Base-by-base conservation (phyloP, 2,113 vertebrate species). In the Mungos mungo region DNA sequence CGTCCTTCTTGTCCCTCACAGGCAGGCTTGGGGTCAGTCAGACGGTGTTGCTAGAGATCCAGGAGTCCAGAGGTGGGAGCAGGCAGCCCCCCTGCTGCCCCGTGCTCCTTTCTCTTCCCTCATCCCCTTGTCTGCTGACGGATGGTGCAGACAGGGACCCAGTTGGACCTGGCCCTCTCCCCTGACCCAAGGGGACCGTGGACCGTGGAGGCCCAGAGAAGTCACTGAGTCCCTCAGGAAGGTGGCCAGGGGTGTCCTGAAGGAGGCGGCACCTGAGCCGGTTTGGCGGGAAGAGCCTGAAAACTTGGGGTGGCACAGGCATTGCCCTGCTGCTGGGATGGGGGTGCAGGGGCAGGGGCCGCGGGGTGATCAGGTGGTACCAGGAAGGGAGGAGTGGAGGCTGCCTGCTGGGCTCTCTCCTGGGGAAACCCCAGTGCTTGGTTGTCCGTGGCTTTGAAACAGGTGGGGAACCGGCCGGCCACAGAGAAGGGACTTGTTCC, bases 41-140 rank as follows among this genome's bases (percentile, higher is more conserved):
- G 52, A 15, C 23, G 45, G 47, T 82, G 45, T 77, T 50, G 50
- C 38, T 68, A 29, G 81, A 91, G 65, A 85, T 25, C 16, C 19
- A 14, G 90, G 54, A 50, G n/a, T 16, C 60, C 95, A 33, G 13
- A 87, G 80, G 18, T 14, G 25, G 52, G 52, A 47, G 31, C 35
- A 88, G 41, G 63, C 18, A 45, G 47, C 27, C 3, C 8, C 10
- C 1, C 1, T 0, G 11, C 12, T 14, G 0, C 0, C 8, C 1
- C 0, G 0, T 2, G 45, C 25, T 65, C 45, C 60, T 74, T 31
- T 33, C 21, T 54, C 38, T 33, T n/a, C 38, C 7, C 33, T 15
- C 31, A 10, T 18, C 29, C 5, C 3, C 57, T 85, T 23, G 18
- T 35, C 65, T 45, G 9, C 29, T 12, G n/a, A 57, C 63, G 63